These are phyloP conservation scores for Turnix velox DNA, from an alignment of 2,113 vertebrate species.

Conservation along the genomic window DNA sequence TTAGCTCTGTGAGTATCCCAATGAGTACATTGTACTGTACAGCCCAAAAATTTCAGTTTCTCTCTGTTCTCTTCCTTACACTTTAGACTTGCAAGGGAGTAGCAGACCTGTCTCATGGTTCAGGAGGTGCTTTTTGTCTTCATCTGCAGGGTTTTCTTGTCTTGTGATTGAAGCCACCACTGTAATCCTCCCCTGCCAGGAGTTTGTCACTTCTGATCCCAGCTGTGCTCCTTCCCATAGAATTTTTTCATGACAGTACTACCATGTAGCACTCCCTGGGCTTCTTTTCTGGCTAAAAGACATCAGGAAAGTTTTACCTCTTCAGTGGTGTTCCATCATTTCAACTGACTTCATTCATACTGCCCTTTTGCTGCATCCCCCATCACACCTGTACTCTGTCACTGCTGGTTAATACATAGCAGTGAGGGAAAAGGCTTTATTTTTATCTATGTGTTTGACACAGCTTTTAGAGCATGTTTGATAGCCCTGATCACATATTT, in stretches of 20 bases:
- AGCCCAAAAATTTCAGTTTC: not conserved
- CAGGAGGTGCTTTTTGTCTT: not conserved
- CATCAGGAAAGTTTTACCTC: not conserved
- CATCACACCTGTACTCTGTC: not conserved
- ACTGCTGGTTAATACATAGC: not conserved
- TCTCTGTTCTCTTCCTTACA: not conserved
- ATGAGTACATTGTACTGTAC: not conserved
- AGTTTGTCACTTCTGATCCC: not conserved
- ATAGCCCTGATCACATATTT: not conserved
- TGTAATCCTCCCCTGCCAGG: not conserved
- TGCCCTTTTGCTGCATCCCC: not conserved
- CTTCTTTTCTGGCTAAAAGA: not conserved
- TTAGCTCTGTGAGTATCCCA: not conserved
- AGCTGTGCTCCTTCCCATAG: not conserved
- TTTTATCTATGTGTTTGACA: not conserved
- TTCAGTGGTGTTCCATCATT: not conserved
- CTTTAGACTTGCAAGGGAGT: not conserved
- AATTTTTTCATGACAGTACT: not conserved
- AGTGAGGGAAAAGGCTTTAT: not conserved
- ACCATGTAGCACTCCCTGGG: accelerated
- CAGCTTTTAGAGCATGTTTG: not conserved
- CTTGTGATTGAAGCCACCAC: not conserved
- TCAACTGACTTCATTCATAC: not conserved
- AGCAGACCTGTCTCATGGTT: not conserved
- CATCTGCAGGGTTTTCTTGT: not conserved